phyloP scores from a whole-genome alignment of 2,797 vertebrate genomes.

The Poliocrania exsul region DNA sequence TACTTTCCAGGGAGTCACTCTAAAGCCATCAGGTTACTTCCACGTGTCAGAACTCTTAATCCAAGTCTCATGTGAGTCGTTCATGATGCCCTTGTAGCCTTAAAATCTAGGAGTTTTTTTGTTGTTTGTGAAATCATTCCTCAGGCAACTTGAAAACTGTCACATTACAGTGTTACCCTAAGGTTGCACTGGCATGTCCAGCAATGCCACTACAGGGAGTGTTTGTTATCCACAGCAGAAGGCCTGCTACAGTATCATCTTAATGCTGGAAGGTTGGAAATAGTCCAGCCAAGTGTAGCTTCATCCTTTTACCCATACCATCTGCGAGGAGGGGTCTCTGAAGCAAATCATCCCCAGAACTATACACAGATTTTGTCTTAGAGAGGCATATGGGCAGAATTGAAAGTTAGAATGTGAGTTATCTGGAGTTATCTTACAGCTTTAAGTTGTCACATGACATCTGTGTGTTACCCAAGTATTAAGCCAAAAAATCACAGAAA shows the following conservation, averaged over 20 bases:
- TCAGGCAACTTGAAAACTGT: not conserved
- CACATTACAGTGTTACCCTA: fast-evolving
- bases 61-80: not conserved
- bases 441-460: not conserved
- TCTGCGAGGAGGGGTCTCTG: not conserved
- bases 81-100: not conserved
- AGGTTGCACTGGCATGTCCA: fast-evolving
- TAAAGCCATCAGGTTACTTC: not conserved
- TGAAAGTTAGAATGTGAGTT: not conserved
- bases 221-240: not conserved
- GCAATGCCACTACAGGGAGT: not conserved
- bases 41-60: not conserved
- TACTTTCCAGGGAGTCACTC: not conserved
- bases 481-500: not conserved
- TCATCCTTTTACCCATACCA: not conserved
- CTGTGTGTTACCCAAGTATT: not conserved
- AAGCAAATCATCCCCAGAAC: not conserved
- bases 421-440: not conserved
- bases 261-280: not conserved
- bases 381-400: not conserved
- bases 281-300: not conserved
- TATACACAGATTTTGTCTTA: not conserved
- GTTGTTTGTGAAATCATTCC: not conserved
- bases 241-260: not conserved
- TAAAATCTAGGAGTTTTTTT: not conserved